These are phyloP conservation scores for Trematocara nigrifrons DNA, from an alignment of 2,113 vertebrate species.

Conservation along the genomic window DNA sequence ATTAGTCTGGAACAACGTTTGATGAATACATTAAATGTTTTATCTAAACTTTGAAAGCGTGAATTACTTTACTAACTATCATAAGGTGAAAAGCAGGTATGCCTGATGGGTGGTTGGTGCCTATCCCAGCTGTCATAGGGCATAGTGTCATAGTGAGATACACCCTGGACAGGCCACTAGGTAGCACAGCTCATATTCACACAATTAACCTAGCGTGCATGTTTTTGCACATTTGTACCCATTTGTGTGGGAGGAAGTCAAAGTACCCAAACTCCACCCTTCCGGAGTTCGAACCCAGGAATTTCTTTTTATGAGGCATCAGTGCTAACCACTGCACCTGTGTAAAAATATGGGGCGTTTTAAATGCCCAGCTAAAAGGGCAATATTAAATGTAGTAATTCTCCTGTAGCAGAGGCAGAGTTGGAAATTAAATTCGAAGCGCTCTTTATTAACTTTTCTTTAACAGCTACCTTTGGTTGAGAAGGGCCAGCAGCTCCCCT, in stretches of 20 bases:
- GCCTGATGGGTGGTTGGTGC: neutral
- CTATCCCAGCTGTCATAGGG: neutral
- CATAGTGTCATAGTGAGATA: neutral
- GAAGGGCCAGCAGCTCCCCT: constrained; percentile 91
- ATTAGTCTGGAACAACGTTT: neutral
- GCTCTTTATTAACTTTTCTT: neutral
- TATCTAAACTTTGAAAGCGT: neutral
- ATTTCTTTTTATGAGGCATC: neutral
- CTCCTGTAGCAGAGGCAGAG: neutral
- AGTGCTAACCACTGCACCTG: neutral
- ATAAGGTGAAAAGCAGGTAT: neutral
- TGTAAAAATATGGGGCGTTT: neutral
- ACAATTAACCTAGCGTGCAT: neutral
- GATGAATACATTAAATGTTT: neutral
- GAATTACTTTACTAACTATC: neutral
- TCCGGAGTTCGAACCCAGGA: neutral
- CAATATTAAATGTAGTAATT: neutral
- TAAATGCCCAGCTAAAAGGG: neutral
- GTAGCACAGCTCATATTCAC: neutral
- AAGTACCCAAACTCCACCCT: neutral
- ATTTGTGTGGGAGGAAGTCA: neutral
- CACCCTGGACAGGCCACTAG: neutral
- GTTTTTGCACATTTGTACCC: neutral
- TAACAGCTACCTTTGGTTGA: constrained; percentile 86
- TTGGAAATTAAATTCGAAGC: neutral